Evolutionary conservation across 2,113 vertebrate genomes (phyloP).

Genomic region (Cryptotis parvus): DNA sequence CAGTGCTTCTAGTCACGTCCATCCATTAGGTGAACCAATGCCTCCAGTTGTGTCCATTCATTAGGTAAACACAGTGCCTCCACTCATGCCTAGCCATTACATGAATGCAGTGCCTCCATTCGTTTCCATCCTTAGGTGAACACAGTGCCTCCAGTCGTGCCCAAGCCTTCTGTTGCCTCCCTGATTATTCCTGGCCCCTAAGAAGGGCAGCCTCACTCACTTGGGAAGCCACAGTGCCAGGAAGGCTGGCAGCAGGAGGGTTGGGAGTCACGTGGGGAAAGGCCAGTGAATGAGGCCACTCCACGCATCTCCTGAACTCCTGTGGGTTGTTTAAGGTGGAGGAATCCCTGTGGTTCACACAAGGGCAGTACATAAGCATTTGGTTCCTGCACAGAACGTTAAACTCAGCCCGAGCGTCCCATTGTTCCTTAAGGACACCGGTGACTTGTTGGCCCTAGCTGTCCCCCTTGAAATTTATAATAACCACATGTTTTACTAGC

Average conservation of each 20-base stretch:
- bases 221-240: not conserved
- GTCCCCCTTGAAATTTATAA: not conserved
- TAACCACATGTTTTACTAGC: conserved; percentile 40
- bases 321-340: not conserved
- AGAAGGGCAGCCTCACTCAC: too few relatives aligned
- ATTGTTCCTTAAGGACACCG: conserved; percentile 1
- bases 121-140: too few relatives aligned
- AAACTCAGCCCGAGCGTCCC: conserved; percentile 38
- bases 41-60: too few relatives aligned
- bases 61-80: too few relatives aligned
- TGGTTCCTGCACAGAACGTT: conserved; percentile 42
- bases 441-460: not conserved
- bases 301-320: not conserved
- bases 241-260: too few relatives aligned
- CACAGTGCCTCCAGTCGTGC: too few relatives aligned
- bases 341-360: not conserved
- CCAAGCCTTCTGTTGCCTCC: too few relatives aligned
- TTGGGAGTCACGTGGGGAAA: not conserved
- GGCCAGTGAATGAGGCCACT: conserved; percentile 5
- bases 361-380: not conserved
- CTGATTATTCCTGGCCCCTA: too few relatives aligned
- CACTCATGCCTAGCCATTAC: too few relatives aligned
- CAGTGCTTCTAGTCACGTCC: too few relatives aligned
- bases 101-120: too few relatives aligned
- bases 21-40: too few relatives aligned